These are phyloP conservation scores for Furcula furcula DNA, from an alignment of 2,888 invertebrate genomes.

Conservation along the genomic window DNA sequence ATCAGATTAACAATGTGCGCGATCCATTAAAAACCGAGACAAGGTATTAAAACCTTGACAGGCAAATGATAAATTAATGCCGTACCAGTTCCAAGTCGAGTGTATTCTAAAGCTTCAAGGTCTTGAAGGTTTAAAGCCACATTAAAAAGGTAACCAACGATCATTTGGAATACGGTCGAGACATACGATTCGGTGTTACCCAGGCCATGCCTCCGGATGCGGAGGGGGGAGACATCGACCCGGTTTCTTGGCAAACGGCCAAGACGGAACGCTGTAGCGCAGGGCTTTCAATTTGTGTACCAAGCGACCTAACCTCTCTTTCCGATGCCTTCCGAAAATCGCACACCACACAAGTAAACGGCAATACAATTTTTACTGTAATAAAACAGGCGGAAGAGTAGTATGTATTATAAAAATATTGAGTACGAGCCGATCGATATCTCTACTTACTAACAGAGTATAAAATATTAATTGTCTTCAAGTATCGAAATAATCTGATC, in stretches of 20 bases:
- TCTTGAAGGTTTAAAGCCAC: slow-evolving; percentile 11
- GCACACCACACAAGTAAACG: slow-evolving; percentile 1
- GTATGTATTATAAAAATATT: too few relatives aligned
- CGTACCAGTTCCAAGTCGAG: slow-evolving; percentile 1
- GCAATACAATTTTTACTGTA: slow-evolving; percentile 6
- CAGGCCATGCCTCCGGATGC: slow-evolving; percentile 27
- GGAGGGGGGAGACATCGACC: slow-evolving; percentile 54
- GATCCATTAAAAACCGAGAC: slow-evolving; percentile 1
- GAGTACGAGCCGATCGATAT: too few relatives aligned
- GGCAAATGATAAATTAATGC: slow-evolving; percentile 10
- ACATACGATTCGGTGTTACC: slow-evolving; percentile 28
- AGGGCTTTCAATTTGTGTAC: slow-evolving; percentile 54
- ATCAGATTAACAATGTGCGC: background rate
- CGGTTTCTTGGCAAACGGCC: slow-evolving; percentile 56
- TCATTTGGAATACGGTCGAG: slow-evolving; percentile 32
- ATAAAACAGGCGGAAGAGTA: slow-evolving; percentile 6
- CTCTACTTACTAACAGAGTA: too few relatives aligned
- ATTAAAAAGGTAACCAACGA: slow-evolving; percentile 29
- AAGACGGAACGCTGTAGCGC: slow-evolving; percentile 41
- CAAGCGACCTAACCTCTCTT: slow-evolving; percentile 30
- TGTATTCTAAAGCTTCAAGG: slow-evolving; percentile 4
- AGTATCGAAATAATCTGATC: too few relatives aligned
- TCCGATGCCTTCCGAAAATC: slow-evolving; percentile 9
- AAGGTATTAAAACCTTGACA: slow-evolving; percentile 4
- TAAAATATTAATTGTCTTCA: too few relatives aligned